Evolutionary conservation across 2,888 invertebrate genomes (phyloP), one percentile per base, ranked within the genome.

Genomic region (Megamerina dolium): DNA sequence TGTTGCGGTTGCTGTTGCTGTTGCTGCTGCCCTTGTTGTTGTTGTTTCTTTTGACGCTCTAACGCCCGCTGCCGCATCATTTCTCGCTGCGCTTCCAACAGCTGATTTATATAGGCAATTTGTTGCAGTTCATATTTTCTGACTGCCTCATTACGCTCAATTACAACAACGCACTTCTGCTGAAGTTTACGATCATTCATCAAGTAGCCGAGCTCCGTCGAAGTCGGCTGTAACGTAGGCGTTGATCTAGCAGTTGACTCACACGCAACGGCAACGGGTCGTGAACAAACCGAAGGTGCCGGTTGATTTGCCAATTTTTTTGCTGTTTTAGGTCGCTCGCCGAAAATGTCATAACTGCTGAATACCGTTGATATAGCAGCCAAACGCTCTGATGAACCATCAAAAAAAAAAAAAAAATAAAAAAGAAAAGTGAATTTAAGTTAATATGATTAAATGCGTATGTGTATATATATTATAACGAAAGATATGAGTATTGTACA

Each of bases 71-170:
- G 34, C 6, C 41, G 37, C 17, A 32, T 37, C 41, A 41, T 41
- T 31, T 44, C 44, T 5, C 48, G 34, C 19, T 48, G 48, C 19
- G 32, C 45, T 21, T 48, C 34, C 18, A 48, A 26, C 37, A 48
- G 33, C 13, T 36, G 18, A 27, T 48, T 48, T 4, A 40, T 41
- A 34, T 35, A 43, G 8, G 29, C 37, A 12, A 41, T 23, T n/a
- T 35, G 31, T 23, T 38, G 23, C 12, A 21, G 10, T 19, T 36
- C 26, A 8, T 23, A 18, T 4, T 26, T 14, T 9, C 39, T n/a
- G 9, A 48, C 34, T 3, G 32, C 38, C 13, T 39, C 33, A 21
- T 45, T 39, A 9, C 35, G 32, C 13, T 43, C 34, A n/a, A 48
- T 29, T n/a, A 42, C 17, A 18, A 48, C 45, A 16, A 14, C 20